phyloP scores from a whole-genome alignment of 2,888 invertebrate species.

The Notodonta ziczac region DNA sequence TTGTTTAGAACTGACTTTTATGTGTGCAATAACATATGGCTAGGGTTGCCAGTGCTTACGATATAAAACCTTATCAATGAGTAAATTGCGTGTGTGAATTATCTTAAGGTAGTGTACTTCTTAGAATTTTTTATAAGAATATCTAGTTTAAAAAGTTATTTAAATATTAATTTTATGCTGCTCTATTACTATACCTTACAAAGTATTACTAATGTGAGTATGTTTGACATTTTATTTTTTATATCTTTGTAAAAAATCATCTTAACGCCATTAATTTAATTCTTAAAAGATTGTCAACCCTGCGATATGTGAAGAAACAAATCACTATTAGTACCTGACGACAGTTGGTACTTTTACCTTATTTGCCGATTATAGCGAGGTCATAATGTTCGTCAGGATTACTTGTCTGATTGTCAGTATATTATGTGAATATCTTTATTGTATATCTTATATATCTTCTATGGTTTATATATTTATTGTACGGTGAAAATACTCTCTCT shows the following conservation, averaged over 20 bases:
- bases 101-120: too few species aligned
- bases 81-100: too few species aligned
- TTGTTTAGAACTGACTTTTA: conserved; percentile 35
- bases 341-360: conserved; percentile 59
- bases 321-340: conserved; percentile 66
- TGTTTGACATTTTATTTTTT: too few species aligned
- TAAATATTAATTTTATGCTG: too few species aligned
- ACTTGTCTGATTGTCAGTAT: not conserved
- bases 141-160: too few species aligned
- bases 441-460: too few species aligned
- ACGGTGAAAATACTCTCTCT: not conserved
- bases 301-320: conserved; percentile 51
- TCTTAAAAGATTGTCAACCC: not conserved
- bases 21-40: conserved; percentile 45
- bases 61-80: not conserved
- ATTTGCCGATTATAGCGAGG: conserved; percentile 43
- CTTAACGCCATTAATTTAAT: too few species aligned
- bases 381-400: conserved; percentile 36
- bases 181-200: too few species aligned
- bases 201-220: too few species aligned
- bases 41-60: conserved; percentile 27
- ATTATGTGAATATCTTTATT: not conserved
- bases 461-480: not conserved
- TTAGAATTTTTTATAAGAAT: too few species aligned
- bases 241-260: too few species aligned